Evolutionary conservation across 2,888 invertebrate species (phyloP), one percentile per base, ranked within the genome.

Genomic region (Andrena praecox): DNA sequence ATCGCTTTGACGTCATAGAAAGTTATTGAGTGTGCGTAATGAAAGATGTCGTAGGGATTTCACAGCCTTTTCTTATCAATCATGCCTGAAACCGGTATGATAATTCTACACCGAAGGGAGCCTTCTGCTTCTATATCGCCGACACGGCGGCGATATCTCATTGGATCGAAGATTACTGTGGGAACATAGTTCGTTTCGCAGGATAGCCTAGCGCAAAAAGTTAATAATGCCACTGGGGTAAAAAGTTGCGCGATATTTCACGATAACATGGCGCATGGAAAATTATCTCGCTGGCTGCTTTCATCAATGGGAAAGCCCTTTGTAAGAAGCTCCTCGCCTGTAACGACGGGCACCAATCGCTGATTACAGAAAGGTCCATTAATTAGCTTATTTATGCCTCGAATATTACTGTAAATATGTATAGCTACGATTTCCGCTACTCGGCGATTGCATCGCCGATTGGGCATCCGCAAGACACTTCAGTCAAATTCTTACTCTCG

Each of bases 41-140:
- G 48, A 33, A 62, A 29, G 48, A 60, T 62, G 59, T 60, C 4
- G 31, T 27, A 63, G 31, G 24, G 27, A 33, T 16, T 54, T 33
- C 63, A 10, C 16, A n/a, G 3, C 12, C 29, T 8, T 68, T 63
- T 35, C 68, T 78, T 68, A 63, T 69, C 68, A 59, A 50, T 69
- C 48, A 42, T 56, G 27, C 20, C 10, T 10, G 48, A 59, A 69
- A 76, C 78, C 68, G 63, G 78, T 69, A 79, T 35, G 33, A 69
- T 69, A 76, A 75, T 62, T 63, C 69, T 64, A 54, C 56, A 48
- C 16, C 1, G n/a, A 12, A 29, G 27, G 33, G 27, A 56, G 33
- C 29, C 27, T 5, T 8, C 31, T 4, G 29, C 2, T 16, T 33
- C n/a, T 8, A 16, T 10, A 33, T 48, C 48, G 16, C 31, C 20